phyloP scores from a whole-genome alignment of 2,113 vertebrate species.

The Notothenia coriiceps region DNA sequence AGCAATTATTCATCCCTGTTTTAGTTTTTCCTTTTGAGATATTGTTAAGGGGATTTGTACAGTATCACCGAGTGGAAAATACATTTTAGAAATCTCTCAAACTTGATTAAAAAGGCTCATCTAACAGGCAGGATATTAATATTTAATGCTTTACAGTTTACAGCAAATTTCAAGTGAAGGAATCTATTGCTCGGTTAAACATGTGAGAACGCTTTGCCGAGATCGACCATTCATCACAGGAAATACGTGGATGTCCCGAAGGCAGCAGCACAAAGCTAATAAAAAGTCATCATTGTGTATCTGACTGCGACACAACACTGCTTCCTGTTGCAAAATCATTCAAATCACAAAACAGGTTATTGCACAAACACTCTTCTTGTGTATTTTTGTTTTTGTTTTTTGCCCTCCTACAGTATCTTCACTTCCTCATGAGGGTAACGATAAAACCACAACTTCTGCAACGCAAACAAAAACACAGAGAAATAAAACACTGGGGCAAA shows the following conservation, averaged over 20 bases:
- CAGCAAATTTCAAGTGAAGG: slow-evolving; percentile 48
- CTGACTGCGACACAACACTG: slow-evolving; percentile 44
- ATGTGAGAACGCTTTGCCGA: slow-evolving; percentile 42
- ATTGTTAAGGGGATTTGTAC: slow-evolving; percentile 41
- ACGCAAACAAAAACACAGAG: slow-evolving; percentile 59
- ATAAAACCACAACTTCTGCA: slow-evolving; percentile 83
- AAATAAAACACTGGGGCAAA: slow-evolving; percentile 32
- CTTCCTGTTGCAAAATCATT: slow-evolving; percentile 74
- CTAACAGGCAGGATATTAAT: slow-evolving; percentile 68
- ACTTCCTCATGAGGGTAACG: slow-evolving; percentile 81
- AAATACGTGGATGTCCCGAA: slow-evolving; percentile 41
- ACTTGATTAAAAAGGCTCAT: slow-evolving; percentile 66
- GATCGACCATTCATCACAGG: slow-evolving; percentile 53
- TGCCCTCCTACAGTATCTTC: slow-evolving; percentile 61
- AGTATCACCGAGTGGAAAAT: slow-evolving; percentile 21
- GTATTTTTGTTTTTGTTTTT: slow-evolving; percentile 59
- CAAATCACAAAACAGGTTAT: slow-evolving; percentile 60
- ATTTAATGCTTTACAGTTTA: slow-evolving; percentile 64
- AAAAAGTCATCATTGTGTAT: slow-evolving; percentile 21
- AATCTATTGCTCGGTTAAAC: slow-evolving; percentile 53
- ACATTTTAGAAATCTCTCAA: slow-evolving; percentile 48
- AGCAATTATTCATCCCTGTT: slow-evolving; percentile 57
- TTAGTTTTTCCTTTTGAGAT: slow-evolving; percentile 32
- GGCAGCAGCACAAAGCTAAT: slow-evolving; percentile 8
- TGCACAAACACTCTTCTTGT: slow-evolving; percentile 63